A percentile compares a stretch with the other conserved stretches of the same genome.
phyloP scores from a whole-genome alignment of 2,113 vertebrate genomes.

The Tiliqua scincoides region DNA sequence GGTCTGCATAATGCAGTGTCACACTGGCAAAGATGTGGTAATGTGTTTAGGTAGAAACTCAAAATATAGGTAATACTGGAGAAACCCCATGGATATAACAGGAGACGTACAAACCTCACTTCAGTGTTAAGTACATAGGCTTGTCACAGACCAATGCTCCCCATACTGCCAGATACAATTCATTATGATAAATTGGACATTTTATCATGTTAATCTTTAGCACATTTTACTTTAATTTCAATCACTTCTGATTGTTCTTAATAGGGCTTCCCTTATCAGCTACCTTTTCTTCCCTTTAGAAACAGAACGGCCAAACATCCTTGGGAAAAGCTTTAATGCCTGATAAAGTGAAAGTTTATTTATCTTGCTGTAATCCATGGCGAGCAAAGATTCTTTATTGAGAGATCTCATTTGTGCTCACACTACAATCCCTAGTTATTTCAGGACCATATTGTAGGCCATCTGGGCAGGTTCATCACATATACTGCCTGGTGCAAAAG shows the following conservation, averaged over 20 bases:
- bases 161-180: neutral
- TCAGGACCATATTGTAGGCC: neutral
- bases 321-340: constrained; percentile 3
- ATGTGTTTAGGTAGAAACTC: neutral
- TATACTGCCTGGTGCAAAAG: neutral
- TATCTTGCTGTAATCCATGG: constrained; percentile 1
- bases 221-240: neutral
- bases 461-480: neutral
- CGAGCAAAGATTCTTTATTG: neutral
- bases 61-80: neutral
- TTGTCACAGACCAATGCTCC: neutral
- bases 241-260: neutral
- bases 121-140: neutral
- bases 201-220: neutral
- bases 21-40: too few relatives aligned
- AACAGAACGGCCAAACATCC: neutral
- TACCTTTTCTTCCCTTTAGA: neutral
- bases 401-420: neutral
- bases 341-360: neutral
- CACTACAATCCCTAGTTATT: neutral
- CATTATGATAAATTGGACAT: neutral
- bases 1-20: neutral
- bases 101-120: neutral
- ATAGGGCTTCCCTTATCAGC: neutral
- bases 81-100: neutral